A percentile compares a stretch with the other conserved stretches of the same genome.
phyloP scores from a whole-genome alignment of 2,797 vertebrate genomes.

The Myotis pilosus region DNA sequence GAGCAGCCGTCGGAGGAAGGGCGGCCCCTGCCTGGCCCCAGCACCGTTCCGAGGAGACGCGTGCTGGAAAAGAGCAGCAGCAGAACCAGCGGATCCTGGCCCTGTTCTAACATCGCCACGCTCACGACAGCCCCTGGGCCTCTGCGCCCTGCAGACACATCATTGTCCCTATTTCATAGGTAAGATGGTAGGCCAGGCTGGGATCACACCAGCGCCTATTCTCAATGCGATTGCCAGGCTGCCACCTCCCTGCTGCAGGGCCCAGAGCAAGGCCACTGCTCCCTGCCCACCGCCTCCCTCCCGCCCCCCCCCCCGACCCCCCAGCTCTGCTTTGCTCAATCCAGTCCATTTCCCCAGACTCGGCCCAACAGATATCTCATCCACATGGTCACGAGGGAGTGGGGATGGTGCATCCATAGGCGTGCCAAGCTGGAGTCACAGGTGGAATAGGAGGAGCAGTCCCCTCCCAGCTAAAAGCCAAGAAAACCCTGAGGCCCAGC shows the following conservation, averaged over 20 bases:
- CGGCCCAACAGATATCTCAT: not conserved
- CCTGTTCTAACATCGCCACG: not conserved
- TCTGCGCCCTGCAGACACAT: not conserved
- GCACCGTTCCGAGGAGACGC: not conserved
- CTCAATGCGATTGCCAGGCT: accelerated
- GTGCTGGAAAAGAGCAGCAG: not conserved
- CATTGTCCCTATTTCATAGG: not conserved
- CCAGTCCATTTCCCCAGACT: not conserved
- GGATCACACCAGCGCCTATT: not conserved
- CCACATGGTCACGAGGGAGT: not conserved
- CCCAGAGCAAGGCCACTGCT: not conserved
- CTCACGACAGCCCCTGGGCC: not conserved
- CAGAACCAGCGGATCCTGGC: accelerated
- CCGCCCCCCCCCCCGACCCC: too few relatives aligned
- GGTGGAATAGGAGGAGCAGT: too few relatives aligned
- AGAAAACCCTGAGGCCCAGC: not conserved
- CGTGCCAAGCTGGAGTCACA: not conserved
- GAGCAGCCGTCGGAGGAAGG: not conserved
- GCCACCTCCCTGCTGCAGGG: accelerated
- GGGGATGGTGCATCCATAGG: accelerated
- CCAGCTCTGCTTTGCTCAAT: not conserved
- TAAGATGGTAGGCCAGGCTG: not conserved
- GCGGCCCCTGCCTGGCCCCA: not conserved
- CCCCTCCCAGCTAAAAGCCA: not conserved
- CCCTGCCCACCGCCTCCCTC: not conserved